Evolutionary conservation across 2,113 vertebrate species (phyloP).

Genomic region (Trichomycterus rosablanca): DNA sequence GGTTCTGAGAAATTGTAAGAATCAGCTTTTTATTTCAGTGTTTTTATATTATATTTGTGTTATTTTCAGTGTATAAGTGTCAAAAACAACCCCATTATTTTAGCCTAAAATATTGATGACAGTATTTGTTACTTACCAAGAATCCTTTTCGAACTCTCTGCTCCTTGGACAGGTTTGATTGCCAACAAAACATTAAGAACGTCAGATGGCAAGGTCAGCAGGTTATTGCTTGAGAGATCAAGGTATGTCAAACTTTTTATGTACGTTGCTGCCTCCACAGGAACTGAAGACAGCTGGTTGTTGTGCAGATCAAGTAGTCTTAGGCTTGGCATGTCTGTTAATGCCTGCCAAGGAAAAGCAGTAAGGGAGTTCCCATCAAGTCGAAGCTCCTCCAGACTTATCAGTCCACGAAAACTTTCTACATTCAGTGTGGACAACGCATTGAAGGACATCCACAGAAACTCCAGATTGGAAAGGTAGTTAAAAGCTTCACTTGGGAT

Average conservation of each 20-base stretch:
- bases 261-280: slow-evolving; percentile 76
- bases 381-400: slow-evolving; percentile 81
- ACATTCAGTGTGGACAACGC: slow-evolving; percentile 72
- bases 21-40: no score
- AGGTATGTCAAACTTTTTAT: slow-evolving; percentile 87
- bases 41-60: no score
- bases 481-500: slow-evolving; percentile 83
- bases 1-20: no score
- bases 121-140: slow-evolving; percentile 74
- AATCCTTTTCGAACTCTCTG: slow-evolving; percentile 79
- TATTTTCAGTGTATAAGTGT: no score
- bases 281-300: slow-evolving; percentile 79
- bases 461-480: slow-evolving; percentile 80
- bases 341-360: slow-evolving; percentile 89
- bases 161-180: slow-evolving; percentile 68
- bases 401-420: slow-evolving; percentile 79
- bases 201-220: slow-evolving; percentile 81
- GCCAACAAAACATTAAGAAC: slow-evolving; percentile 81
- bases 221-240: slow-evolving; percentile 90
- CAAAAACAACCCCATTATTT: no score
- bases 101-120: no score
- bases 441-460: slow-evolving; percentile 96
- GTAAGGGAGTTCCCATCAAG: slow-evolving; percentile 83
- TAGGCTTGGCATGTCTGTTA: slow-evolving; percentile 79
- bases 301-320: slow-evolving; percentile 90